Percentiles rank a stretch among this genome's conserved stretches.
These are phyloP conservation scores for Glyphotaelius pellucidus DNA, from an alignment of 2,888 invertebrate genomes.

Conservation along the genomic window DNA sequence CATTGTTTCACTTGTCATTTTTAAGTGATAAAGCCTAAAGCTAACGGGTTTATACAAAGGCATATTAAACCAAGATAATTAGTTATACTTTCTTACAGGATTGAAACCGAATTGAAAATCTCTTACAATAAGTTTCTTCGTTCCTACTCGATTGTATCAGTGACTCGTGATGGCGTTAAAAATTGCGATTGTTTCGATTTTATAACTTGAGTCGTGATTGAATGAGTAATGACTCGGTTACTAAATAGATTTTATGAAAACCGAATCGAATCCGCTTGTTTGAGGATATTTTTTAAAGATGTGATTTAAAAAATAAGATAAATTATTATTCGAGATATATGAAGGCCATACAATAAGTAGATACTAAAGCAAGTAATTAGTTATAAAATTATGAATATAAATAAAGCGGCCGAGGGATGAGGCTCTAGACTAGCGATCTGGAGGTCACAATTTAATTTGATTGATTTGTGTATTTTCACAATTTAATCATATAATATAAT, in stretches of 20 bases:
- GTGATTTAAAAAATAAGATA: not conserved
- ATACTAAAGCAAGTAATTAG: too few relatives aligned
- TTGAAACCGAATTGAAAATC: not conserved
- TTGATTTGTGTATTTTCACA: too few relatives aligned
- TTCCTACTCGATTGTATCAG: not conserved
- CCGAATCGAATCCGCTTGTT: not conserved
- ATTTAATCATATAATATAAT: too few relatives aligned
- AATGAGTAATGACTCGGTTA: not conserved
- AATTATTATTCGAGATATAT: not conserved
- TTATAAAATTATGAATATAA: too few relatives aligned
- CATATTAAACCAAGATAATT: not conserved
- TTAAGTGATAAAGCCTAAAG: not conserved
- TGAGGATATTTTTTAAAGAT: not conserved
- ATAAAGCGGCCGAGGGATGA: too few relatives aligned
- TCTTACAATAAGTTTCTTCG: not conserved
- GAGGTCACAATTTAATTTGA: too few relatives aligned
- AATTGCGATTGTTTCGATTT: not conserved
- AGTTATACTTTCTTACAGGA: not conserved
- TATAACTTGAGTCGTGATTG: conserved; percentile 2
- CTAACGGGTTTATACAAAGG: not conserved
- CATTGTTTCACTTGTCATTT: not conserved
- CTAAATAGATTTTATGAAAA: not conserved
- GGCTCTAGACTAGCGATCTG: too few relatives aligned
- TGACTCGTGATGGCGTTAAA: not conserved
- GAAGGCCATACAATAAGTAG: not conserved